Percentiles rank a stretch among this genome's conserved stretches.
Evolutionary conservation across 2,797 vertebrate species (phyloP).

Genomic region (Xenopus petersii): DNA sequence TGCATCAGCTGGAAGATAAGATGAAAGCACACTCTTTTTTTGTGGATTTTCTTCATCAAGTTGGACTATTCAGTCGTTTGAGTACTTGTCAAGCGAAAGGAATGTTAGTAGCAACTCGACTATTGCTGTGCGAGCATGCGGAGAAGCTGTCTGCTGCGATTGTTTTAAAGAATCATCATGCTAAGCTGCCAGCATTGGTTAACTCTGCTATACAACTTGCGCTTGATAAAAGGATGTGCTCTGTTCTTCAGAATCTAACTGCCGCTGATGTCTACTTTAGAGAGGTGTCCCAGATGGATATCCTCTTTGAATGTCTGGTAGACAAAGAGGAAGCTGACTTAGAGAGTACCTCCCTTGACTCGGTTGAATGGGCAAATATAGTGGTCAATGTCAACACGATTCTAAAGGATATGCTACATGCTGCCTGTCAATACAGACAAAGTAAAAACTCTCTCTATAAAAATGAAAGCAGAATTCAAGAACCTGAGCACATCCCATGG

Average conservation of each 20-base stretch:
- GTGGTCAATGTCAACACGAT: constrained; percentile 80
- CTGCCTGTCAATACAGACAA: constrained; percentile 84
- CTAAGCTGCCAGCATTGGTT: constrained; percentile 76
- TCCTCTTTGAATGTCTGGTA: constrained; percentile 84
- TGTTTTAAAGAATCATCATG: constrained; percentile 88
- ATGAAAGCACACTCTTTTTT: constrained; percentile 91
- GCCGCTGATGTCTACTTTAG: constrained; percentile 91
- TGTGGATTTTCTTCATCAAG: constrained; percentile 92
- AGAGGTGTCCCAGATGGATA: constrained; percentile 91
- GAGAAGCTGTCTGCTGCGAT: constrained; percentile 88
- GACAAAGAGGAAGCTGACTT: constrained; percentile 85
- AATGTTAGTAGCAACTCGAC: constrained; percentile 75
- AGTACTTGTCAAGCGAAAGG: constrained; percentile 66
- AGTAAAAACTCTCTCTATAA: constrained; percentile 80
- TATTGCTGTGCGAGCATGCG: constrained; percentile 87
- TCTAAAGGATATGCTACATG: constrained; percentile 91
- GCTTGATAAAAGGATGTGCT: constrained; percentile 68
- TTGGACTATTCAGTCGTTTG: constrained; percentile 82
- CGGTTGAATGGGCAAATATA: constrained; percentile 81
- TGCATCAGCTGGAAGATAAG: constrained; percentile 95
- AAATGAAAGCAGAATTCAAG: constrained; percentile 68
- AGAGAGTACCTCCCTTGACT: constrained; percentile 72
- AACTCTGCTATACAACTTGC: constrained; percentile 75
- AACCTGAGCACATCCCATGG: constrained; percentile 90
- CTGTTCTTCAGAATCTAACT: constrained; percentile 78